Percentiles rank a stretch among this genome's conserved stretches.
Evolutionary conservation across 2,113 vertebrate species (phyloP).

Genomic region (Callaeas wilsoni): DNA sequence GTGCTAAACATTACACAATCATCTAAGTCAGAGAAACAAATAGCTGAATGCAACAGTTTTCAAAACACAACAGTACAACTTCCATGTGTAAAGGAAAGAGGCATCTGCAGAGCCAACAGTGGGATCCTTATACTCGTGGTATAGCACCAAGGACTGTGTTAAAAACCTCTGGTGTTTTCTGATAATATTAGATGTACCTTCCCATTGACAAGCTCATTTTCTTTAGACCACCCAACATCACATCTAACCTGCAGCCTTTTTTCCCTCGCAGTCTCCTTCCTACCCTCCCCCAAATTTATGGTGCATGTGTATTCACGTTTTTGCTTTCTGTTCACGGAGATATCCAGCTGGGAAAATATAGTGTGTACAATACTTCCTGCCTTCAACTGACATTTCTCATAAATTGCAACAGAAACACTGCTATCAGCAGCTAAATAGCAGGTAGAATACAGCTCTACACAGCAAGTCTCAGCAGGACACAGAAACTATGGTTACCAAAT

Average conservation of each 20-base stretch:
- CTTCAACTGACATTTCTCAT: constrained; percentile 80
- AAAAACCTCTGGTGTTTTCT: neutral
- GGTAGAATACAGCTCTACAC: constrained; percentile 72
- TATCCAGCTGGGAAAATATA: constrained; percentile 83
- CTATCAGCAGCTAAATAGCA: constrained; percentile 81
- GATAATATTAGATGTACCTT: neutral
- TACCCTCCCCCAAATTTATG: constrained; percentile 31
- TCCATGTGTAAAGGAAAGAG: neutral
- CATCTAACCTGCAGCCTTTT: constrained; percentile 54
- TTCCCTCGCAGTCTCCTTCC: neutral
- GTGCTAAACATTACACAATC: neutral
- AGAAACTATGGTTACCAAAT: constrained; percentile 77
- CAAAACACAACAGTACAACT: neutral
- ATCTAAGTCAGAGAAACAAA: neutral
- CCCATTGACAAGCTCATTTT: constrained; percentile 41
- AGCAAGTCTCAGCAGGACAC: constrained; percentile 75
- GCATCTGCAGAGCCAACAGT: neutral
- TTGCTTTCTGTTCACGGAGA: constrained; percentile 75
- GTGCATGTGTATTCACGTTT: constrained; percentile 73
- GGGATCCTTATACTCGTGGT: neutral
- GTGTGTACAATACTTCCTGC: constrained; percentile 78
- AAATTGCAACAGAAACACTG: constrained; percentile 82
- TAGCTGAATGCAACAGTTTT: neutral
- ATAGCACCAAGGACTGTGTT: neutral
- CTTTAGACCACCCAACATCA: constrained; percentile 62